Evolutionary conservation across 2,113 vertebrate species (phyloP).

Genomic region (Corythornis cristatus): DNA sequence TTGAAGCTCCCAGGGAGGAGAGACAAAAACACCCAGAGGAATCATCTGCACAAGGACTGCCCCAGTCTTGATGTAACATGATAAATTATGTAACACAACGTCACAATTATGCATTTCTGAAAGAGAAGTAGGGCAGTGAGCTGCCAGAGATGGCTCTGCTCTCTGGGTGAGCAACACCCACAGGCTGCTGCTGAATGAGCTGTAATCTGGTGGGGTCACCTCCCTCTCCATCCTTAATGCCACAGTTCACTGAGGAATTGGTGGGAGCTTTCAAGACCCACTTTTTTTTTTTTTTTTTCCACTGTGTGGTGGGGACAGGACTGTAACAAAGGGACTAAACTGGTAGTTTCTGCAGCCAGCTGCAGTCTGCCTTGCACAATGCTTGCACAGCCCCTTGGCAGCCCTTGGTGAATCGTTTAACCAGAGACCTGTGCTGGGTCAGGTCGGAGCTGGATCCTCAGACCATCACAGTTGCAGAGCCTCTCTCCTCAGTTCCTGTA

Average conservation of each 20-base stretch:
- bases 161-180: background rate
- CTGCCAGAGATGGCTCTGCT: background rate
- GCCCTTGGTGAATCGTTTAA: background rate
- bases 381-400: background rate
- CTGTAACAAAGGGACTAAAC: background rate
- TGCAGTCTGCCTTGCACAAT: background rate
- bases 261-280: background rate
- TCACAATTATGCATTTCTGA: constrained; percentile 45
- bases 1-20: no score
- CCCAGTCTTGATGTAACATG: background rate
- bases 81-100: constrained; percentile 51
- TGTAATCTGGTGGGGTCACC: background rate
- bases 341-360: background rate
- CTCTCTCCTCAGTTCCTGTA: background rate
- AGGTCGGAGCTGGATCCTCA: background rate
- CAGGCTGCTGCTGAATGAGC: background rate
- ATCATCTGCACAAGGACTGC: background rate
- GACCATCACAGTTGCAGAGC: background rate
- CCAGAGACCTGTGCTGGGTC: background rate
- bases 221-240: background rate
- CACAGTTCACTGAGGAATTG: background rate
- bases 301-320: fast-evolving
- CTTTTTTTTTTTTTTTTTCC: background rate
- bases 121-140: constrained; percentile 60
- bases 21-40: background rate